Evolutionary conservation across 2,797 vertebrate genomes (phyloP).

Genomic region (Poeciliopsis turneri): DNA sequence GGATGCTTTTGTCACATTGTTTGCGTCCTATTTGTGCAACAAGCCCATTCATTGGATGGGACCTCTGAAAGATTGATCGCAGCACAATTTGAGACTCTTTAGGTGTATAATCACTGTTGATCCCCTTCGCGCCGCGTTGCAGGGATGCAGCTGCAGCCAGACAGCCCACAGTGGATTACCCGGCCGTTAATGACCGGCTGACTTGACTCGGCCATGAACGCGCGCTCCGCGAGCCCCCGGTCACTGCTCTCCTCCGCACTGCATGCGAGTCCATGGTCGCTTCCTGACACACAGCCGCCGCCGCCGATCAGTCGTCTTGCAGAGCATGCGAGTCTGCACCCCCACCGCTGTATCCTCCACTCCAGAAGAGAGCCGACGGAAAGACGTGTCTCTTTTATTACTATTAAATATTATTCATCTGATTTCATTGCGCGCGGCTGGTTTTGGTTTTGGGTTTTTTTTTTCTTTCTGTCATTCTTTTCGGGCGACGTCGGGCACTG

Average conservation of each 20-base stretch:
- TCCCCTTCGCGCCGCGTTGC: conserved; percentile 22
- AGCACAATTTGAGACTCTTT: not conserved
- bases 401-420: not conserved
- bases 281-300: conserved; percentile 18
- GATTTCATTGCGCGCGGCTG: conserved; percentile 29
- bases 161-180: conserved; percentile 61
- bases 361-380: conserved; percentile 23
- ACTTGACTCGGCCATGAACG: conserved; percentile 71
- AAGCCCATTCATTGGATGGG: not conserved
- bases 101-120: conserved; percentile 35
- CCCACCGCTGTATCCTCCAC: conserved; percentile 12
- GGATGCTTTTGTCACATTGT: not conserved
- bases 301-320: conserved; percentile 41
- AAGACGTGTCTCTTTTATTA: conserved; percentile 17
- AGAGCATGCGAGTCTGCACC: conserved; percentile 42
- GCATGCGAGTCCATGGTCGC: conserved; percentile 53
- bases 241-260: conserved; percentile 52
- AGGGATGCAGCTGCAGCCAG: conserved; percentile 51
- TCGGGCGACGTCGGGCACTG: not conserved
- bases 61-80: not conserved
- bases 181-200: conserved; percentile 69
- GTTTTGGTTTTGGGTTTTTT: too few species aligned
- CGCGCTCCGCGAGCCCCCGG: conserved; percentile 66
- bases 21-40: not conserved
- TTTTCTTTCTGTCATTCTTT: too few species aligned